These are phyloP conservation scores for Torymus auratus DNA, from an alignment of 2,888 invertebrate genomes.

Conservation along the genomic window DNA sequence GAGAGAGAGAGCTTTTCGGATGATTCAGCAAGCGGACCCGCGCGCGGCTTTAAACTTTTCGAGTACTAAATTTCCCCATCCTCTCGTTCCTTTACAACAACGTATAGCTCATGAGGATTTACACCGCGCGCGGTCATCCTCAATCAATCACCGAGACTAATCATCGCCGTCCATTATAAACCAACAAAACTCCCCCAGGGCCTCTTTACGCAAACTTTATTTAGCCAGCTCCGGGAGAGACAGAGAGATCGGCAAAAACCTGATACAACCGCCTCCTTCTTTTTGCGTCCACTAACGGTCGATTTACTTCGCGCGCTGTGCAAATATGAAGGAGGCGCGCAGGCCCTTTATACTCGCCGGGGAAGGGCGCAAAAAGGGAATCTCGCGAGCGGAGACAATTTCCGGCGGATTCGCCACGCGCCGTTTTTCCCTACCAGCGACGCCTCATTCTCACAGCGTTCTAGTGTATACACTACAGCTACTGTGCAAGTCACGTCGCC, in stretches of 20 bases:
- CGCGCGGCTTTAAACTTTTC: no score
- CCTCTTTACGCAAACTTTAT: no score
- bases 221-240: no score
- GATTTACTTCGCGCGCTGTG: no score
- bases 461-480: neutral
- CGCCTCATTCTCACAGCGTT: conserved; percentile 24
- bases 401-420: conserved; percentile 72
- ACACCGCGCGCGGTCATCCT: neutral
- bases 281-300: no score
- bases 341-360: no score
- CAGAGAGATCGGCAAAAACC: no score
- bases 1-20: neutral
- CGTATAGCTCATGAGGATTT: neutral
- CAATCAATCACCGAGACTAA: neutral
- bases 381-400: conserved; percentile 67
- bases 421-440: conserved; percentile 64
- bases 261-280: no score
- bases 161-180: neutral
- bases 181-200: neutral
- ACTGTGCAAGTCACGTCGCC: conserved; percentile 38
- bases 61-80: neutral
- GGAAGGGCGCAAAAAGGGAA: neutral
- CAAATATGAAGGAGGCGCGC: no score
- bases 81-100: no score
- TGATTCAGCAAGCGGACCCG: no score